Conservation (phyloP, 2,888 invertebrate species). For the Acanthosepion pharaonis region DNA sequence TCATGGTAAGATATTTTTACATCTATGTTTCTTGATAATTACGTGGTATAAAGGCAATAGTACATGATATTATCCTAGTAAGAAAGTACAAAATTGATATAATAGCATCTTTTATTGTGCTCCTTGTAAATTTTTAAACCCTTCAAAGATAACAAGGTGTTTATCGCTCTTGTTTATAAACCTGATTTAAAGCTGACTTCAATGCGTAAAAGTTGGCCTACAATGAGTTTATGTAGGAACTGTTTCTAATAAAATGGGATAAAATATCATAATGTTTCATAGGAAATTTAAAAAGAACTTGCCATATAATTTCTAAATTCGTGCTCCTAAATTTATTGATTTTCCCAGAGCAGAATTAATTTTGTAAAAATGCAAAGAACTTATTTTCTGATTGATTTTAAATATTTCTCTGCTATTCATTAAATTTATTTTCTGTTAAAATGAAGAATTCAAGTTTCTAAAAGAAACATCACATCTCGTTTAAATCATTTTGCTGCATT, state of each 20-base stretch:
- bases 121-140: background rate
- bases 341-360: no score
- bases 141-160: background rate
- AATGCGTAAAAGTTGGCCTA: background rate
- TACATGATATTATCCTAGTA: background rate
- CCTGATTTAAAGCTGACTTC: background rate
- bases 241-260: background rate
- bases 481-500: no score
- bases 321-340: no score
- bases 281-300: no score
- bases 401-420: no score
- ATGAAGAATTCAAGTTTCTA: no score
- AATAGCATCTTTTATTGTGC: background rate
- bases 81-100: no score
- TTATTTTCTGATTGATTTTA: no score
- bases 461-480: no score
- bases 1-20: background rate
- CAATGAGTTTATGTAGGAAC: background rate
- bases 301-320: no score
- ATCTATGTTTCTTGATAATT: background rate
- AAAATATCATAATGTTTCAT: background rate
- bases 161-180: background rate
- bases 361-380: no score
- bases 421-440: no score
- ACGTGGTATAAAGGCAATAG: background rate